Evolutionary conservation across 2,888 invertebrate genomes (phyloP).

Genomic region (Meliscaeva auricollis): DNA sequence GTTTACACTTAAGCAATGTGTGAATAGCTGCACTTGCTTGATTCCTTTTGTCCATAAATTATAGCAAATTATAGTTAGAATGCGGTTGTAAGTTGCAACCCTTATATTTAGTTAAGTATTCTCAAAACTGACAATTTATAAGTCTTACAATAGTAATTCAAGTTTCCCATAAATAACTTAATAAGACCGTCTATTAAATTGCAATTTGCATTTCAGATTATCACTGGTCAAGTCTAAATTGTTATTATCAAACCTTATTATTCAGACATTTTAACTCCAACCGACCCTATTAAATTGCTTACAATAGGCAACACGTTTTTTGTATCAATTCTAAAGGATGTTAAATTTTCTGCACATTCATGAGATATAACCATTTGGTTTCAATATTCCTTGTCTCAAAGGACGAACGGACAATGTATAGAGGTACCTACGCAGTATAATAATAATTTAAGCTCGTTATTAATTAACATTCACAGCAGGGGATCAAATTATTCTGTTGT

Average conservation of each 20-base stretch:
- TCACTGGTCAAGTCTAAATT: background rate
- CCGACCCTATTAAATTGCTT: background rate
- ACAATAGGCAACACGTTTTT: no score
- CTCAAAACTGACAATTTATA: background rate
- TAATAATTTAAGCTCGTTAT: slow-evolving; percentile 30
- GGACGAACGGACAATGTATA: background rate
- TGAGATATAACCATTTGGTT: background rate
- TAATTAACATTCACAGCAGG: slow-evolving; percentile 44
- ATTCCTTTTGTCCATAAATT: background rate
- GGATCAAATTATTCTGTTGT: slow-evolving; percentile 24
- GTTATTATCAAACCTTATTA: background rate
- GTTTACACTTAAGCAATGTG: background rate
- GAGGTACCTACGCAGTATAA: no score
- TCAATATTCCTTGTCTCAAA: background rate
- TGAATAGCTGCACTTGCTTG: background rate
- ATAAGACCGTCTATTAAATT: slow-evolving; percentile 1
- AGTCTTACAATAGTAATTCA: background rate
- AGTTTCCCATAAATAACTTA: background rate
- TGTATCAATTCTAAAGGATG: no score
- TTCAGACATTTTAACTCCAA: background rate
- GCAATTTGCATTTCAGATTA: slow-evolving; percentile 45
- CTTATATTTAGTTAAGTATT: background rate
- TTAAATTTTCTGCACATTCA: background rate
- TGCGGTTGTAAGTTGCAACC: slow-evolving; percentile 6
- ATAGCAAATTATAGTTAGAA: background rate